phyloP scores from a whole-genome alignment of 2,888 invertebrate genomes.

The Watsonalla binaria region DNA sequence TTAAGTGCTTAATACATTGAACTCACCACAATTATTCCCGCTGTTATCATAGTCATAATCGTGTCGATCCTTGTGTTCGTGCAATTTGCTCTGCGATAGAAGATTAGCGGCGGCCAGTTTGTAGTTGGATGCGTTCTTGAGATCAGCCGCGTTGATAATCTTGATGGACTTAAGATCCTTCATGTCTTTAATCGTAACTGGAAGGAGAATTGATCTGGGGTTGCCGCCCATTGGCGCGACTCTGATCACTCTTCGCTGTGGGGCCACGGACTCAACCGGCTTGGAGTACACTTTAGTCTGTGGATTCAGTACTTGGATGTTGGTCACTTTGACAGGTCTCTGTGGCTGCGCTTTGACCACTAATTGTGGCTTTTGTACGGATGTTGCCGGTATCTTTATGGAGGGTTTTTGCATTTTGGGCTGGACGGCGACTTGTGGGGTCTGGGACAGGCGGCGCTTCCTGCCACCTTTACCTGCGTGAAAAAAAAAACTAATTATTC shows the following conservation, averaged over 20 bases:
- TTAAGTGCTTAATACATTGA: not conserved
- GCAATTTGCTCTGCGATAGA: conserved; percentile 67
- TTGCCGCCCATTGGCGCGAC: conserved; percentile 73
- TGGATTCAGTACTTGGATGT: conserved; percentile 64
- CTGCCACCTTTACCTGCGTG: conserved; percentile 57
- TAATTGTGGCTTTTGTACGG: conserved; percentile 58
- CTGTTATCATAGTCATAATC: conserved; percentile 62
- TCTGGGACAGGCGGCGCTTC: conserved; percentile 67
- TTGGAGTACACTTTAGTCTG: conserved; percentile 70
- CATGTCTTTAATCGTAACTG: conserved; percentile 83
- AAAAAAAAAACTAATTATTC: conserved; percentile 8
- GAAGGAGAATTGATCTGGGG: conserved; percentile 83
- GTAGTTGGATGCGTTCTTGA: conserved; percentile 75
- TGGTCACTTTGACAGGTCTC: conserved; percentile 62
- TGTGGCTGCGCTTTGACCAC: conserved; percentile 69
- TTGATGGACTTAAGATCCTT: conserved; percentile 85
- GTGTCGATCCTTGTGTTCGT: conserved; percentile 55
- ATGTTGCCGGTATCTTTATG: conserved; percentile 45
- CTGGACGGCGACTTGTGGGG: conserved; percentile 56
- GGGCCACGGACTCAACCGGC: conserved; percentile 64
- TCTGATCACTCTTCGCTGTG: conserved; percentile 62
- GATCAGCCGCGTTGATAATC: conserved; percentile 82
- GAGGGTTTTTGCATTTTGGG: conserved; percentile 67
- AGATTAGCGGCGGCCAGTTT: conserved; percentile 74
- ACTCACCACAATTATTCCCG: conserved; percentile 61